A percentile compares a stretch with the other conserved stretches of the same genome.
Conservation (phyloP, 2,113 vertebrate genomes). For the Nothoprocta pentlandii region DNA sequence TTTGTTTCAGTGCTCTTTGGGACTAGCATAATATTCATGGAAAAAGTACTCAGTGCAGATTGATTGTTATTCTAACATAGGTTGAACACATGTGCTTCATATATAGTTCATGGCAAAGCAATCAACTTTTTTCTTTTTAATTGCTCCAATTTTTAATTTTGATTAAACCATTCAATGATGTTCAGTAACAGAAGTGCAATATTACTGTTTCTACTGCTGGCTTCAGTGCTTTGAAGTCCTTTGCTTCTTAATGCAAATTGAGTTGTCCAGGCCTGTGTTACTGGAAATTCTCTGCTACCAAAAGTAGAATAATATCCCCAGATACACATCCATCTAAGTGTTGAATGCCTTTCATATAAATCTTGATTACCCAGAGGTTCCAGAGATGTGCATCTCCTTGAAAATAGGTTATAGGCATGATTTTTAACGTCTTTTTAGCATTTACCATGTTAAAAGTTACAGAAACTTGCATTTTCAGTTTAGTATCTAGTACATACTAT, state of each 20-base stretch:
- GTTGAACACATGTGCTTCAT: not conserved
- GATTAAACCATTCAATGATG: not conserved
- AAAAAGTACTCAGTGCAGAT: not conserved
- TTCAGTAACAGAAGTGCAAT: not conserved
- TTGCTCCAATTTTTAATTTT: not conserved
- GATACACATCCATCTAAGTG: not conserved
- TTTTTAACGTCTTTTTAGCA: not conserved
- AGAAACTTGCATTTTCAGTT: not conserved
- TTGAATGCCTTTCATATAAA: not conserved
- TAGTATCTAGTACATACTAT: not conserved
- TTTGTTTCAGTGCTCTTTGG: not conserved
- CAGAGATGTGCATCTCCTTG: not conserved
- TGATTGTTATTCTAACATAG: not conserved
- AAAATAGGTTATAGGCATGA: not conserved
- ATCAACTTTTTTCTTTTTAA: not conserved
- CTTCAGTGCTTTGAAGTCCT: not conserved
- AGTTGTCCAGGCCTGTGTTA: not conserved
- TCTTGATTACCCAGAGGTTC: not conserved
- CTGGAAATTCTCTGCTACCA: not conserved
- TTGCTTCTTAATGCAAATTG: not conserved
- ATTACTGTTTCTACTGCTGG: not conserved
- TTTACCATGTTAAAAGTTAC: not conserved
- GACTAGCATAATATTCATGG: rapidly evolving
- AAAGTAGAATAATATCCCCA: not conserved
- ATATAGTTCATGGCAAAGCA: not conserved